Conservation (phyloP, 2,797 vertebrate genomes). For the Anas georgica region DNA sequence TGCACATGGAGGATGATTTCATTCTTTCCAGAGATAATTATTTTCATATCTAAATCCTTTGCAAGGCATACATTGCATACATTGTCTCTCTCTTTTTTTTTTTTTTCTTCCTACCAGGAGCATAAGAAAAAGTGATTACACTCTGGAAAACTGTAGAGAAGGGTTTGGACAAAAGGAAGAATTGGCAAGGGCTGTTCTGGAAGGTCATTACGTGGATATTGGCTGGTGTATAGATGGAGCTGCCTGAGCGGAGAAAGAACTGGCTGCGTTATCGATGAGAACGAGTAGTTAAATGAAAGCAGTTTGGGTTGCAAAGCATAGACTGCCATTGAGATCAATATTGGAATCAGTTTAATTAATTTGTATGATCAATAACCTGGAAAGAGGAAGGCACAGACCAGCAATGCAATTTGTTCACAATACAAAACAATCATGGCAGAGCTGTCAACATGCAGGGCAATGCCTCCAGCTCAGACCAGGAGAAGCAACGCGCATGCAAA, state of each 20-base stretch:
- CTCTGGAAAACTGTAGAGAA: not conserved
- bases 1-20: not conserved
- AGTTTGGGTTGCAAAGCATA: slow-evolving; percentile 56
- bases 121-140: not conserved
- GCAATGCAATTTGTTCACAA: slow-evolving; percentile 2
- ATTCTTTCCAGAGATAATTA: not conserved
- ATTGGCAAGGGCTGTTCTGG: not conserved
- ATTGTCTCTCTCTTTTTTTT: not conserved
- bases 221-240: slow-evolving; percentile 42
- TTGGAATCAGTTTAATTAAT: slow-evolving; percentile 72
- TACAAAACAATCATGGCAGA: not conserved
- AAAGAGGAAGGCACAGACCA: slow-evolving; percentile 22
- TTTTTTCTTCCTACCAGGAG: not conserved
- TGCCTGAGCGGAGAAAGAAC: slow-evolving; percentile 33
- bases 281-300: slow-evolving; percentile 52
- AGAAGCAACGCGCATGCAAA: not conserved
- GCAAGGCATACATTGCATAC: not conserved
- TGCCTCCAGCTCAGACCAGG: rapidly evolving
- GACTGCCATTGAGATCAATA: slow-evolving; percentile 37
- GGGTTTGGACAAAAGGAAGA: not conserved
- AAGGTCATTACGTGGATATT: slow-evolving; percentile 44
- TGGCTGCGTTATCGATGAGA: slow-evolving; percentile 47
- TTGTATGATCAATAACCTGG: slow-evolving; percentile 55
- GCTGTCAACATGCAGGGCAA: rapidly evolving
- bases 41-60: not conserved